Percentiles rank a stretch among this genome's conserved stretches.
phyloP scores from a whole-genome alignment of 92 coral and sea anemone species.

The Ricordea florida region DNA sequence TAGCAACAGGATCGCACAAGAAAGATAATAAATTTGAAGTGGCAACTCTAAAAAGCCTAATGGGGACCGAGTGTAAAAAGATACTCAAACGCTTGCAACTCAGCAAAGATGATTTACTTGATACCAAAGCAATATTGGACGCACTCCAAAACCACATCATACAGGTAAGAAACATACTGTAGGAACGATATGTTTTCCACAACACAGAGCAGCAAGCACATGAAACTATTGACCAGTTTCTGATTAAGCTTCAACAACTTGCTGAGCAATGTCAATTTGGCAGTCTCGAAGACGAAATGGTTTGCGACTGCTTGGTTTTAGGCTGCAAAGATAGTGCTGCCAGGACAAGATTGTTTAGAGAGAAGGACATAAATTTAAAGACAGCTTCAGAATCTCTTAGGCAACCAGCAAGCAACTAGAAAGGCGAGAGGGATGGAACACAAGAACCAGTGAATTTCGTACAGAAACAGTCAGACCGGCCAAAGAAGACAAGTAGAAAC shows the following conservation, averaged over 20 bases:
- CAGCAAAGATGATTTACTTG: background rate
- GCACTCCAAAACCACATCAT: slow-evolving; percentile 1
- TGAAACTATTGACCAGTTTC: slow-evolving; percentile 28
- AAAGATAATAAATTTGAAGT: background rate
- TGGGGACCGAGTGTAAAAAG: slow-evolving; percentile 42
- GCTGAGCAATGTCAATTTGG: slow-evolving; percentile 32
- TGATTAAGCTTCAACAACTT: slow-evolving; percentile 16
- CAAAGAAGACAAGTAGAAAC: background rate
- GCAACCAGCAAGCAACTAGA: slow-evolving; percentile 33
- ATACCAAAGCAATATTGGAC: background rate
- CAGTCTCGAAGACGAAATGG: slow-evolving; percentile 20
- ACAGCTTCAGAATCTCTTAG: slow-evolving; percentile 5
- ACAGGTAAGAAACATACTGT: too few species aligned
- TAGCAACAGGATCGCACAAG: background rate
- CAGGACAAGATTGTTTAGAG: slow-evolving; percentile 29
- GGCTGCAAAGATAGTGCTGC: slow-evolving; percentile 26
- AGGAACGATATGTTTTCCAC: slow-evolving; percentile 2
- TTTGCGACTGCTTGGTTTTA: background rate
- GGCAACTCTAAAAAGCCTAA: slow-evolving; percentile 14
- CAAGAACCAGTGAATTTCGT: slow-evolving; percentile 30
- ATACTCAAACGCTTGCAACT: slow-evolving; percentile 15
- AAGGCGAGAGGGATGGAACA: background rate
- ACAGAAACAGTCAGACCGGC: slow-evolving; percentile 1
- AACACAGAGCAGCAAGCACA: slow-evolving; percentile 26
- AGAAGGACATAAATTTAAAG: slow-evolving; percentile 18